These are phyloP conservation scores for Wasmannia auropunctata DNA, from an alignment of 1,140 invertebrate species.

Conservation along the genomic window DNA sequence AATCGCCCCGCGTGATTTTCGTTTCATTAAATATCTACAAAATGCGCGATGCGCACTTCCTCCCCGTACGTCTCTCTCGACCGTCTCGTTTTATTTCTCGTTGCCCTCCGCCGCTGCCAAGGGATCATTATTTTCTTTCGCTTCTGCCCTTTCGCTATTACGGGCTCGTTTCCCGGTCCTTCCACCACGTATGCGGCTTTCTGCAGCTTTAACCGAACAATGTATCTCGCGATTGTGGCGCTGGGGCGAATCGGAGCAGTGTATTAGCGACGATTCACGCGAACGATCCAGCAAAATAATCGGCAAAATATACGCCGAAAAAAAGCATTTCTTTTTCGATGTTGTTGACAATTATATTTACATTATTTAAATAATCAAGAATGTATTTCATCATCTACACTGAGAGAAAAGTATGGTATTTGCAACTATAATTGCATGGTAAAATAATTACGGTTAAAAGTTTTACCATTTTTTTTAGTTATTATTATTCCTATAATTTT, in stretches of 20 bases:
- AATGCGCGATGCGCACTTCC: constrained; percentile 48
- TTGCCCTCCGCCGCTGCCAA: constrained; percentile 3
- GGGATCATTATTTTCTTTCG: constrained; percentile 68
- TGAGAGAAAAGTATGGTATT: too few relatives aligned
- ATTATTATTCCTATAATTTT: too few relatives aligned
- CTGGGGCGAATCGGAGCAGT: background rate
- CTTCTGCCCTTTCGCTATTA: constrained; percentile 56
- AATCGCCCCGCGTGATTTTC: constrained; percentile 68
- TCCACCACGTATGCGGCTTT: constrained; percentile 25
- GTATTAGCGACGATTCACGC: constrained; percentile 40
- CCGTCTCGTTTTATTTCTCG: constrained; percentile 25
- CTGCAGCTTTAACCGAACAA: constrained; percentile 45
- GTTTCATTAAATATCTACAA: constrained; percentile 73
- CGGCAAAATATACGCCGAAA: background rate
- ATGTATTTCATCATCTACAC: background rate
- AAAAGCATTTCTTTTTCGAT: background rate
- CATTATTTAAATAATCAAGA: background rate
- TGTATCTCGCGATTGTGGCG: constrained; percentile 14
- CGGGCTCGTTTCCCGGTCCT: background rate
- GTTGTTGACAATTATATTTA: background rate
- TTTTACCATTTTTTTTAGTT: too few relatives aligned
- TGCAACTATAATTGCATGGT: too few relatives aligned
- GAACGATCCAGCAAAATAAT: background rate
- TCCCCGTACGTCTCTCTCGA: too few relatives aligned
- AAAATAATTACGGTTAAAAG: too few relatives aligned